A percentile compares a stretch with the other conserved stretches of the same genome.
phyloP scores from a whole-genome alignment of 2,113 vertebrate genomes.

The Carassius auratus region DNA sequence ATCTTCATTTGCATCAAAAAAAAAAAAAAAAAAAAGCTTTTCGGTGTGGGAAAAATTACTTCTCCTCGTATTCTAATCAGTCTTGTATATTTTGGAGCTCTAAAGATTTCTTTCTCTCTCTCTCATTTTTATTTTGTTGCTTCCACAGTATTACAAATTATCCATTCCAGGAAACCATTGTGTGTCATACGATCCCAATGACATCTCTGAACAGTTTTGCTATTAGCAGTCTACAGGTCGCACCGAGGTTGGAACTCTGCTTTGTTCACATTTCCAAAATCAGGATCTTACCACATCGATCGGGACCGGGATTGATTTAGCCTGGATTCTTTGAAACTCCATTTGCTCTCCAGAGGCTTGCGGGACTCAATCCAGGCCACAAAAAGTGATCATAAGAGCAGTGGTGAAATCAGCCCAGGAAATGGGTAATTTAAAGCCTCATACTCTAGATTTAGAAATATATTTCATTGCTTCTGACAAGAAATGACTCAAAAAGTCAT shows the following conservation, averaged over 20 bases:
- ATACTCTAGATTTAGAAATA: neutral
- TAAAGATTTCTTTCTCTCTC: too few species aligned
- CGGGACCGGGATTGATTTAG: neutral
- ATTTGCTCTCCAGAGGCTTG: neutral
- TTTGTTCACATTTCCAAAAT: neutral
- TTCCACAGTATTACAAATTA: neutral
- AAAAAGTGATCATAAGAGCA: neutral
- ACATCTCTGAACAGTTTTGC: neutral
- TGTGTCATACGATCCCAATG: neutral
- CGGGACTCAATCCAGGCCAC: neutral
- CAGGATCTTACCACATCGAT: neutral
- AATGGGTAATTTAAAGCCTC: slow-evolving; percentile 3
- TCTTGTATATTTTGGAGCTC: neutral
- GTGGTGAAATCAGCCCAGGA: neutral
- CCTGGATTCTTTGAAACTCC: neutral
- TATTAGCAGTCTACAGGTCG: neutral
- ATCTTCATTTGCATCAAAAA: too few species aligned
- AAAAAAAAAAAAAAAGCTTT: too few species aligned
- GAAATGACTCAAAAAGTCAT: slow-evolving; percentile 16
- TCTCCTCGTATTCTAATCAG: neutral
- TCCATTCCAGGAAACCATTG: neutral
- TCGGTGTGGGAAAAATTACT: neutral
- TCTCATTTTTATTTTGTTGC: neutral
- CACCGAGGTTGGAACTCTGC: neutral
- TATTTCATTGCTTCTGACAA: slow-evolving; percentile 15